Conservation (phyloP, 2,888 invertebrate species). For the Volucella inflata region DNA sequence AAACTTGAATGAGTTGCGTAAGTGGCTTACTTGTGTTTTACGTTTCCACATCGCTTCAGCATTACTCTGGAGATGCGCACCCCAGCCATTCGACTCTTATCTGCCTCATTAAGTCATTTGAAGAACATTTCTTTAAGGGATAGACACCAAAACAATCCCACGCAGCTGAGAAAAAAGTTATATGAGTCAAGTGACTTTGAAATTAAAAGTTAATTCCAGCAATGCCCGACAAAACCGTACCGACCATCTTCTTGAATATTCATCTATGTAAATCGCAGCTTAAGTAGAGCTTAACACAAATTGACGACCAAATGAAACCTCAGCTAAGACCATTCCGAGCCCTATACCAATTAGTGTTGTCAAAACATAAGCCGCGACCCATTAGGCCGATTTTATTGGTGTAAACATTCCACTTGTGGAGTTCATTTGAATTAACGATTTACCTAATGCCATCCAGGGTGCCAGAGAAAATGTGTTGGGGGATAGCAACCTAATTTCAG, state of each 20-base stretch:
- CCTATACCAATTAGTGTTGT: constrained; percentile 52
- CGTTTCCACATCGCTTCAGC: too few species aligned
- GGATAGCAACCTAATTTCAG: constrained; percentile 1
- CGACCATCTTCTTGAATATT: constrained; percentile 34
- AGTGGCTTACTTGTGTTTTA: too few species aligned
- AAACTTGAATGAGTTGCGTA: too few species aligned
- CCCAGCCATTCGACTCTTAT: too few species aligned
- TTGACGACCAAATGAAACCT: constrained; percentile 9
- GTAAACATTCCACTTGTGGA: constrained; percentile 44
- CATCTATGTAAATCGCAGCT: constrained; percentile 45
- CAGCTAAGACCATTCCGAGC: neutral
- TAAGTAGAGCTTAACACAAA: constrained; percentile 22
- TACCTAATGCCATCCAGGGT: constrained; percentile 11
- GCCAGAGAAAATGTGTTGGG: constrained; percentile 20
- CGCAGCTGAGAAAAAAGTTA: neutral
- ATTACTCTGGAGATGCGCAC: too few species aligned
- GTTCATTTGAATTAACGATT: constrained; percentile 51
- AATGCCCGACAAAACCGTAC: neutral
- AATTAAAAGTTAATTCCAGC: neutral
- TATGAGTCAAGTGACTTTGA: too few species aligned
- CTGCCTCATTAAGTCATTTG: too few species aligned
- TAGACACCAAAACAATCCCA: neutral
- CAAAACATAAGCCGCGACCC: constrained; percentile 25
- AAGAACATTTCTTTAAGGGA: neutral
- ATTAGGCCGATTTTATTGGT: constrained; percentile 47